Conservation (phyloP, 2,113 vertebrate genomes). For the Nibea coibor region DNA sequence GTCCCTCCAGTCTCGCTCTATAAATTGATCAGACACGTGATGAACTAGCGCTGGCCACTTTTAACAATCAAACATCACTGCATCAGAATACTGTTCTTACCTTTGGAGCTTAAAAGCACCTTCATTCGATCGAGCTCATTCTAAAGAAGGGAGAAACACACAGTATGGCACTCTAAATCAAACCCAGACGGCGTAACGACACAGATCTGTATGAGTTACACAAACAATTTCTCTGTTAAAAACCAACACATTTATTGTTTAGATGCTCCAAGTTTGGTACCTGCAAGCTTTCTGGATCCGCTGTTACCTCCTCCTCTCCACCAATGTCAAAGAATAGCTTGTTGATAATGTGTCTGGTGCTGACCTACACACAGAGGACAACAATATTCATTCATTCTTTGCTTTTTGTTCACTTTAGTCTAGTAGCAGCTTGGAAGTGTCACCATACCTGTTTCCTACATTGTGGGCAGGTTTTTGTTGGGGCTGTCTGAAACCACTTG, state of each 20-base stretch:
- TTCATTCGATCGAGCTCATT: slow-evolving; percentile 91
- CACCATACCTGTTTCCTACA: slow-evolving; percentile 91
- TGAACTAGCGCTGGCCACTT: background rate
- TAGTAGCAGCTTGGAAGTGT: too few species aligned
- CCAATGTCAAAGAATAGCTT: slow-evolving; percentile 94
- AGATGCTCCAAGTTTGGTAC: slow-evolving; percentile 66
- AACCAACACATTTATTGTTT: background rate
- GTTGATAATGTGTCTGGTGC: slow-evolving; percentile 91
- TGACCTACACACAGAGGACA: slow-evolving; percentile 83
- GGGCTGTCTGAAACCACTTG: slow-evolving; percentile 95
- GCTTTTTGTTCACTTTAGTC: too few species aligned
- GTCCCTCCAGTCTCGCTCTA: slow-evolving; percentile 90
- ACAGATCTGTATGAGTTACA: background rate
- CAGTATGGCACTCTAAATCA: background rate
- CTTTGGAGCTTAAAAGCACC: slow-evolving; percentile 89
- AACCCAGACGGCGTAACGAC: background rate
- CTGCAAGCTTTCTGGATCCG: slow-evolving; percentile 92
- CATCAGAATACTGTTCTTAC: slow-evolving; percentile 70
- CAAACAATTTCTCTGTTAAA: background rate
- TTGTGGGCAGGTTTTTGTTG: slow-evolving; percentile 93
- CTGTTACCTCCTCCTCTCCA: slow-evolving; percentile 82
- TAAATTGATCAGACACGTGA: slow-evolving; percentile 42
- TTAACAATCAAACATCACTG: background rate
- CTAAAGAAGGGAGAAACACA: slow-evolving; percentile 78
- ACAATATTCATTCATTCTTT: background rate